Percentiles rank a stretch among this genome's conserved stretches.
These are phyloP conservation scores for Chydorus sphaericus DNA, from an alignment of 2,888 invertebrate species.

Conservation along the genomic window DNA sequence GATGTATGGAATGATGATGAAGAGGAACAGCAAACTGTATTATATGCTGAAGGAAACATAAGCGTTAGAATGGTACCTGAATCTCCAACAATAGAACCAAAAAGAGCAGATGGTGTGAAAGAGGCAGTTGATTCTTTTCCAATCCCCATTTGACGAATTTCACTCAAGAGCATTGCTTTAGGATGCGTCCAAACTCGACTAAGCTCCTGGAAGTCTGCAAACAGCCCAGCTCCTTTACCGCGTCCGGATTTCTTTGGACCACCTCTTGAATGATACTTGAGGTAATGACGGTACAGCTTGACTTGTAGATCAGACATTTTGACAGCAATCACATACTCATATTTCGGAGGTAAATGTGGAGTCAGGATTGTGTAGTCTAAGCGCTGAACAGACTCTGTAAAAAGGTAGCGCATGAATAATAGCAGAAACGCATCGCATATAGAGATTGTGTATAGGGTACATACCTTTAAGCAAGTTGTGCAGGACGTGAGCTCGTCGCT, in stretches of 20 bases:
- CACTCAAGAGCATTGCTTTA: conserved; percentile 32
- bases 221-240: conserved; percentile 29
- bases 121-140: too few relatives aligned
- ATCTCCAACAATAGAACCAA: too few relatives aligned
- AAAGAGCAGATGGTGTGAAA: too few relatives aligned
- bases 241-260: conserved; percentile 22
- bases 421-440: too few relatives aligned
- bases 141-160: too few relatives aligned
- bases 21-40: too few relatives aligned
- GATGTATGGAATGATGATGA: too few relatives aligned
- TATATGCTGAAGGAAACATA: too few relatives aligned
- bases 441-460: too few relatives aligned
- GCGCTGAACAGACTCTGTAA: conserved; percentile 45
- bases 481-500: conserved; percentile 85
- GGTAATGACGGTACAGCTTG: conserved; percentile 62
- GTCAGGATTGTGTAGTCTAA: conserved; percentile 84
- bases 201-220: conserved; percentile 46
- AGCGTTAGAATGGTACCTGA: too few relatives aligned
- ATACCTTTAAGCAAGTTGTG: conserved; percentile 82
- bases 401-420: too few relatives aligned
- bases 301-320: conserved; percentile 66
- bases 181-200: conserved; percentile 77
- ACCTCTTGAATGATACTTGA: conserved; percentile 57
- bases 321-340: conserved; percentile 86
- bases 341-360: conserved; percentile 87